Evolutionary conservation across 2,797 vertebrate genomes (phyloP).

Genomic region (Pseudomugil tenellus): DNA sequence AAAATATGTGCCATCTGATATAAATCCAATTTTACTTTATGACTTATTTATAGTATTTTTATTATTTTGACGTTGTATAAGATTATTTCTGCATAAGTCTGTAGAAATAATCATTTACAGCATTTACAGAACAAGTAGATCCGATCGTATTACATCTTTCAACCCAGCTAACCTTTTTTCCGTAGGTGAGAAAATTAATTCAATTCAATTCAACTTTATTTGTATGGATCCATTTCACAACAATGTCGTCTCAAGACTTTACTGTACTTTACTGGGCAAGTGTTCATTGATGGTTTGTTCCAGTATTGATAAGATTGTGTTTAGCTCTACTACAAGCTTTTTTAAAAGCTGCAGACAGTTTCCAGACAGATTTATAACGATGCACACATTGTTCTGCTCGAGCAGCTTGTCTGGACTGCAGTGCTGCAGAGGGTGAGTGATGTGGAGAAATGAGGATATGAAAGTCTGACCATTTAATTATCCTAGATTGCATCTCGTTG

Average conservation of each 20-base stretch:
- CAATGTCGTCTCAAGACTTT: no score
- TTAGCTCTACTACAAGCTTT: neutral
- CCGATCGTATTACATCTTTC: neutral
- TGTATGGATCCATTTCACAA: no score
- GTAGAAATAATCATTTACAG: neutral
- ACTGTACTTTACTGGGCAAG: neutral
- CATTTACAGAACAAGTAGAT: neutral
- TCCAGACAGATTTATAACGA: conserved; percentile 9
- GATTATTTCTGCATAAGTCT: neutral
- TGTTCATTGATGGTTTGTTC: neutral
- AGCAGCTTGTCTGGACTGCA: conserved; percentile 3
- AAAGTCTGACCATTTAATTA: conserved; percentile 68
- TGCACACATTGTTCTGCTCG: conserved; percentile 3
- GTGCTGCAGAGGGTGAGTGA: conserved; percentile 47
- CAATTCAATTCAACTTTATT: no score
- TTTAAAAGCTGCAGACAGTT: neutral
- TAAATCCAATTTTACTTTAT: neutral
- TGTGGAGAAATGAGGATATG: conserved; percentile 48
- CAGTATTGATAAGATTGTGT: neutral
- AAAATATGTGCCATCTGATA: neutral
- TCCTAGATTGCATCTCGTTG: conserved; percentile 41
- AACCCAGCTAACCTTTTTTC: neutral
- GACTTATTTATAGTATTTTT: no score
- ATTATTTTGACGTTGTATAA: no score
- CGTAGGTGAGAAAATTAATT: no score